Percentiles rank a stretch among this genome's conserved stretches.
Conservation (phyloP, 2,888 invertebrate species). For the Tetragonula carbonaria region DNA sequence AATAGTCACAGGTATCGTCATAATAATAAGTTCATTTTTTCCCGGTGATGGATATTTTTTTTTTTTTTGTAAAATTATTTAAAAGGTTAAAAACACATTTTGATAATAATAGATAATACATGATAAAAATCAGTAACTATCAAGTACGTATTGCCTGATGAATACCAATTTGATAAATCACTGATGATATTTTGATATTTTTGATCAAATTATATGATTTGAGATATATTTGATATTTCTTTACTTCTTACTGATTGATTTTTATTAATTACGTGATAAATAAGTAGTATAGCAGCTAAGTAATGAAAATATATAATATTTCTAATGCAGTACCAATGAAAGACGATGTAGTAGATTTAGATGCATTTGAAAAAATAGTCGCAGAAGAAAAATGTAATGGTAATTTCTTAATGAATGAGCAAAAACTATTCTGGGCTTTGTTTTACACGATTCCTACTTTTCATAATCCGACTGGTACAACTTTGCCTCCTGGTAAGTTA, state of each 20-base stretch:
- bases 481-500: constrained; percentile 83
- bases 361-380: constrained; percentile 84
- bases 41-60: background rate
- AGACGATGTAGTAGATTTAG: constrained; percentile 85
- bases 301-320: background rate
- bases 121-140: background rate
- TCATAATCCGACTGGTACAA: constrained; percentile 87
- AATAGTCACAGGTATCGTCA: constrained; percentile 84
- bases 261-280: background rate
- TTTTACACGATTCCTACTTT: constrained; percentile 86
- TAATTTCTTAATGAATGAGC: constrained; percentile 66
- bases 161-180: background rate
- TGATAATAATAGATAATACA: too few species aligned
- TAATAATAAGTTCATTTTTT: background rate
- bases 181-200: background rate
- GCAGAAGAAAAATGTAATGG: constrained; percentile 78
- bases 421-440: constrained; percentile 86
- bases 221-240: background rate
- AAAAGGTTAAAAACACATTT: background rate
- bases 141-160: background rate
- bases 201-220: background rate
- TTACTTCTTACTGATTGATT: background rate
- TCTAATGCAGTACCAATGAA: constrained; percentile 84
- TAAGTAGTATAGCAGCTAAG: background rate
- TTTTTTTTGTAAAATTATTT: background rate